Evolutionary conservation across 2,888 invertebrate genomes (phyloP), one percentile per base, ranked within the genome.

Genomic region (Temnothorax rugatulus): DNA sequence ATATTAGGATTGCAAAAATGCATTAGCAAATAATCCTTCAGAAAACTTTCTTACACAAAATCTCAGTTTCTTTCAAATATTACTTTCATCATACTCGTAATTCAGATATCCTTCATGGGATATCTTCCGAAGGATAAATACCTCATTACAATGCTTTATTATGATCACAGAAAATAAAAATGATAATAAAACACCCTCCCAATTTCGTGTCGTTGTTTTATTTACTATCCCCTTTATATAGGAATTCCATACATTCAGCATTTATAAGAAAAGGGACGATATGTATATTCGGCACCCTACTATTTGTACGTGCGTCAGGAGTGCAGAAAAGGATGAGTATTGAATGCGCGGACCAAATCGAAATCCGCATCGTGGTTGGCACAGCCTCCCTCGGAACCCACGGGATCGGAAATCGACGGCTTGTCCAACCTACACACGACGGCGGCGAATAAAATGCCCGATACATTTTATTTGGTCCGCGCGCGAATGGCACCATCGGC

Each of bases 391-490:
- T 47, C 41, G n/a, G 25, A 63, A 54, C 18, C 63, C 52, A 18
- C 41, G 38, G 76, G 75, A 81, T 81, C 79, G 79, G 59, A 64
- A 82, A 82, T 64, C 77, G 79, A 63, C 82, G 47, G 44, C 29
- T 29, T n/a, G 77, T 71, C 73, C 34, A 38, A 71, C 71, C 73
- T 18, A 34, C 57, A 93, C 93, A 87, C 89, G 90, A 87, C 82
- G 79, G 83, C 82, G 83, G 88, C 90, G 44, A 90, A 88, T 90
- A 92, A 93, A 94, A 93, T 92, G 92, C 88, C 90, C 93, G 92
- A 92, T 94, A 94, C 93, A 93, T 91, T 94, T 94, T 93, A 94
- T 93, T 94, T 91, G 91, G 88, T 89, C 92, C 84, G 88, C 82
- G 88, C 82, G 88, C 90, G 91, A 93, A 92, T 90, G 83, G 90